These are phyloP conservation scores for Eurois occulta DNA, from an alignment of 2,888 invertebrate species.

Conservation along the genomic window DNA sequence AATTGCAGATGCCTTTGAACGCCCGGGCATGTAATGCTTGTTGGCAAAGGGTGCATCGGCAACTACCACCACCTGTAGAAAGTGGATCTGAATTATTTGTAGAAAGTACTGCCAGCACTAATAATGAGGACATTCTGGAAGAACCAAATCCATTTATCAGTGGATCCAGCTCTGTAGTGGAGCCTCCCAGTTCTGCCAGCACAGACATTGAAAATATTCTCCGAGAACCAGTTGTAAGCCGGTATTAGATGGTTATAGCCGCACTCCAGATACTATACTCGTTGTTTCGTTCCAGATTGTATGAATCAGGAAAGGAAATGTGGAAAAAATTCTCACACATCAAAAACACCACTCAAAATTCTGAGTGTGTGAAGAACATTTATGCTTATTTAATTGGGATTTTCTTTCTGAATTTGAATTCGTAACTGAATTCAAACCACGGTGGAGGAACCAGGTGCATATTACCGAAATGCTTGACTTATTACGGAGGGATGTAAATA, in stretches of 20 bases:
- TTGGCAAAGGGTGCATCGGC: neutral
- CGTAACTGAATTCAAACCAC: too few species aligned
- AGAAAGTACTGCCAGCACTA: neutral
- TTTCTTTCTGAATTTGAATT: too few species aligned
- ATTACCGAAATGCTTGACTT: too few species aligned
- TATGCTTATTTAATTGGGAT: too few species aligned
- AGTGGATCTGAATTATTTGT: slow-evolving; percentile 6
- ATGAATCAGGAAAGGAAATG: too few species aligned
- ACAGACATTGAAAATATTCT: slow-evolving; percentile 2
- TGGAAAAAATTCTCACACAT: neutral
- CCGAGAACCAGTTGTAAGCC: neutral
- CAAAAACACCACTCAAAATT: neutral
- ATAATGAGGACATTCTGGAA: slow-evolving; percentile 10
- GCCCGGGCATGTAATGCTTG: slow-evolving; percentile 1
- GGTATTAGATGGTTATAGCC: slow-evolving; percentile 1
- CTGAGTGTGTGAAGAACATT: too few species aligned
- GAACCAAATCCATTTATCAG: slow-evolving; percentile 10
- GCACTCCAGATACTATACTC: slow-evolving; percentile 7
- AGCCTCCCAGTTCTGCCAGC: slow-evolving; percentile 15
- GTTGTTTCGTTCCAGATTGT: neutral
- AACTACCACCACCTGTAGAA: neutral
- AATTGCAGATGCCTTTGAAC: neutral
- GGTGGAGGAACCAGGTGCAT: too few species aligned
- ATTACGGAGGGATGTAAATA: too few species aligned
- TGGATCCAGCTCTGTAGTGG: slow-evolving; percentile 1